These are phyloP conservation scores for Petrocephalus schoutedeni DNA, from an alignment of 2,797 vertebrate genomes.

Conservation along the genomic window DNA sequence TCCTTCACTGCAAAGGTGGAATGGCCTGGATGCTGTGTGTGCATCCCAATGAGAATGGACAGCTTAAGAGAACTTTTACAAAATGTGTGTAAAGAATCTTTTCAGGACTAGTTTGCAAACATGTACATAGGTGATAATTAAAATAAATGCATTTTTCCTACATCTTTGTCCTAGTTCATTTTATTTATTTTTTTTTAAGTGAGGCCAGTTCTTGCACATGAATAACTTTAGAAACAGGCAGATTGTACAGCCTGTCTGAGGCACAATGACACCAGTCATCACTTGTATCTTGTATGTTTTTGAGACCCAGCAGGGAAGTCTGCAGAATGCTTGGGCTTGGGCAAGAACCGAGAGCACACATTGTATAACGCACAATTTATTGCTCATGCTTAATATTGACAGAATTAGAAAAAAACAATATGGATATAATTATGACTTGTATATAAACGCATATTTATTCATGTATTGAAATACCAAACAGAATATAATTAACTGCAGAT, in stretches of 20 bases:
- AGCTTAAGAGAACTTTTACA: slow-evolving; percentile 25
- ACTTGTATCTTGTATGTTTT: background rate
- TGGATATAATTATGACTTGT: slow-evolving; percentile 41
- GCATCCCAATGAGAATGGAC: slow-evolving; percentile 26
- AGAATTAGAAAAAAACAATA: slow-evolving; percentile 55
- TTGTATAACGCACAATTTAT: slow-evolving; percentile 46
- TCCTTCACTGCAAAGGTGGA: background rate
- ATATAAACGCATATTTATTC: slow-evolving; percentile 28
- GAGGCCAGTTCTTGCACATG: background rate
- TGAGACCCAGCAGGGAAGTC: background rate
- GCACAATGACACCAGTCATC: background rate
- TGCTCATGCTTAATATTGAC: slow-evolving; percentile 50
- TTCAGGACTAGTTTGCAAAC: slow-evolving; percentile 54
- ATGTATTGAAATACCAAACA: slow-evolving; percentile 14
- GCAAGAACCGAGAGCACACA: background rate
- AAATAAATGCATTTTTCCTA: slow-evolving; percentile 58
- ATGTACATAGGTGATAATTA: slow-evolving; percentile 59
- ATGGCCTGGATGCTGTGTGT: slow-evolving; percentile 29
- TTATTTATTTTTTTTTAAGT: slow-evolving; percentile 6
- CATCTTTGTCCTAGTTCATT: slow-evolving; percentile 18
- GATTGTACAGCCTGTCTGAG: background rate
- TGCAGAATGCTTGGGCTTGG: background rate
- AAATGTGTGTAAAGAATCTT: slow-evolving; percentile 47
- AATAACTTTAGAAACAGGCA: background rate
- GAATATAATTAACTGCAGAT: slow-evolving; percentile 17